phyloP scores from a whole-genome alignment of 2,888 invertebrate genomes.

The Uropetala carovei region DNA sequence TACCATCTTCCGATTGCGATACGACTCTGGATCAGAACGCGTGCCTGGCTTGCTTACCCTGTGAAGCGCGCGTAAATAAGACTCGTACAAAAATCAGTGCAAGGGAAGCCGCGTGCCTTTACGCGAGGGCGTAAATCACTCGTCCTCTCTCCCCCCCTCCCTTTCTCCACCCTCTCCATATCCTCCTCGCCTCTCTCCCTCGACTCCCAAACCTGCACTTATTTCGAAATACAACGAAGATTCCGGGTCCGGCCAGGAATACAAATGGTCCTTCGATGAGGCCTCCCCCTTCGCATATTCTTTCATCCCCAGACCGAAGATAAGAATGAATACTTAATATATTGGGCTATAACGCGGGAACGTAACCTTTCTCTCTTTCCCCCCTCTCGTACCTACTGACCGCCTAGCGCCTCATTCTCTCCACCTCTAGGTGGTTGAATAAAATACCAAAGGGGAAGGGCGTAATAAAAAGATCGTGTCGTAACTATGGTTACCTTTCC shows the following conservation, averaged over 20 bases:
- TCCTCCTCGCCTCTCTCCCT: background rate
- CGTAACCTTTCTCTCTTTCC: background rate
- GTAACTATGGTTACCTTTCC: conserved; percentile 14
- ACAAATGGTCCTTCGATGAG: conserved; percentile 56
- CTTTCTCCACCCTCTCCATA: background rate
- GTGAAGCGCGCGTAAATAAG: background rate
- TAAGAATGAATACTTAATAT: conserved; percentile 53
- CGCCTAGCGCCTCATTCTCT: background rate
- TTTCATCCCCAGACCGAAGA: background rate
- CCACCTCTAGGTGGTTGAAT: conserved; percentile 11
- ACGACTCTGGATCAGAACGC: background rate
- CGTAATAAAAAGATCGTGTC: conserved; percentile 50
- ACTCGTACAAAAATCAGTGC: background rate
- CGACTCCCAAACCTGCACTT: background rate
- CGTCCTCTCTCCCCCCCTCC: background rate
- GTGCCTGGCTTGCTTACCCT: background rate
- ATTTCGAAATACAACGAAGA: background rate
- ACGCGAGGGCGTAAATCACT: conserved; percentile 21
- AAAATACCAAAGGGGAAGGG: conserved; percentile 13
- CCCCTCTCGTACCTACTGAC: background rate
- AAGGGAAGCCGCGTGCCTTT: background rate
- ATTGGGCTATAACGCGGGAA: conserved; percentile 12
- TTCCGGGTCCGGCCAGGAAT: conserved; percentile 18
- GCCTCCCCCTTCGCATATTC: background rate
- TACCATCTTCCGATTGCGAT: background rate